Evolutionary conservation across 2,888 invertebrate genomes (phyloP), one percentile per base, ranked within the genome.

Genomic region (Gnatocerus cornutus): DNA sequence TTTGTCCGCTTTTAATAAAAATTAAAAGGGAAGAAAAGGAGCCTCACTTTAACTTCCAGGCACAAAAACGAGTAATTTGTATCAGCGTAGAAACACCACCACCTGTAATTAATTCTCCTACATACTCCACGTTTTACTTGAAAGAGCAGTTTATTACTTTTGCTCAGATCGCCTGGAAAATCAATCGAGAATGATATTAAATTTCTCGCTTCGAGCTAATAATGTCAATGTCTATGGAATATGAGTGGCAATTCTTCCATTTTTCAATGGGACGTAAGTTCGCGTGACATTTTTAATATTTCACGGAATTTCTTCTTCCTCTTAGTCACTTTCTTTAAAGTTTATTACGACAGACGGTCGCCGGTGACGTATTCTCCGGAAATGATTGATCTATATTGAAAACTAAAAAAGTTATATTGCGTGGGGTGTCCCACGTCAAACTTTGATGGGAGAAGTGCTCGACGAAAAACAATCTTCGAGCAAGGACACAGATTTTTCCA

Each of bases 321-420:
- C 27, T 16, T 16, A 39, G 8, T 13, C 59, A 14, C 59, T 62
- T 48, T 61, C 50, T 16, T 33, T 21, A 64, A 56, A 68, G 68
- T 68, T 68, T 68, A 68, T 68, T 68, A 68, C 63, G 45, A 68
- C 39, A 56, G 68, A 43, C 61, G 61, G 48, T 59, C 64, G 64
- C 12, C 58, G 68, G 27, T 64, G 68, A 69, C 63, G 52, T 63
- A 55, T 56, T 69, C 52, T 41, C 43, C 41, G 39, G 48, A 69
- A 69, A 69, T 69, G 68, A 69, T 69, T 69, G 68, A 69, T 69
- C 58, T 69, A 50, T 58, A 64, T 69, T 65, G 65, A 65, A 65
- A 65, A 65, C 65, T 65, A 65, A 65, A 56, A 64, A 65, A 65
- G 65, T 65, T 55, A 48, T 33, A 53, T 55, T 33, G 65, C 8